Conservation (phyloP, 2,113 vertebrate genomes). For the Sylvietta virens region DNA sequence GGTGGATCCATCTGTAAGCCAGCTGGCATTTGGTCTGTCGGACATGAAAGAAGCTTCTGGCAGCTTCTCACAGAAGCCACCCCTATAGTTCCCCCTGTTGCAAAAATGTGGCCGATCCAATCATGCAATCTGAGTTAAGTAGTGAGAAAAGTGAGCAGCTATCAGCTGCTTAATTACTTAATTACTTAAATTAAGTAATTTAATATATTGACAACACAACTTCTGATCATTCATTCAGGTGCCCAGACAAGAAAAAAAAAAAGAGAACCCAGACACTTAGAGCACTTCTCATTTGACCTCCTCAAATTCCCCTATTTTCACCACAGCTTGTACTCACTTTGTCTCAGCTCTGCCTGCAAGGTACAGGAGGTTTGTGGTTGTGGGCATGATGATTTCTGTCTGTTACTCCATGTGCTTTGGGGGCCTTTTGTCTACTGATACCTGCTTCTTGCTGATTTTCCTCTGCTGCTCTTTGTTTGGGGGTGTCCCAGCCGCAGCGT, state of each 20-base stretch:
- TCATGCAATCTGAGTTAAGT: not conserved
- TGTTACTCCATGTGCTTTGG: not conserved
- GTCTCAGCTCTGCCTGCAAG: not conserved
- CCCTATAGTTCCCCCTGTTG: not conserved
- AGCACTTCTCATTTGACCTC: not conserved
- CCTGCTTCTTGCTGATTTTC: not conserved
- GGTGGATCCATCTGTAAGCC: not conserved
- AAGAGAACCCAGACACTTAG: not conserved
- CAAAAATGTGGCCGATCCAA: not conserved
- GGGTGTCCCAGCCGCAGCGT: not conserved
- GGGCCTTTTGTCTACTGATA: not conserved
- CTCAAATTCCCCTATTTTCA: not conserved
- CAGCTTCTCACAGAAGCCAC: not conserved
- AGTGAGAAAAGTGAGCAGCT: not conserved
- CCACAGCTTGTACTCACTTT: not conserved
- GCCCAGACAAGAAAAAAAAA: not conserved
- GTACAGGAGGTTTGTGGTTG: not conserved
- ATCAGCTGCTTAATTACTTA: too few relatives aligned
- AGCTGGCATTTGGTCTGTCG: not conserved
- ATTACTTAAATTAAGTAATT: too few relatives aligned
- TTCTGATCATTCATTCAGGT: not conserved
- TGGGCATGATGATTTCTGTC: not conserved
- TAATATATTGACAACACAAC: not conserved
- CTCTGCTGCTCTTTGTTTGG: not conserved
- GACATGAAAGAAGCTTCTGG: not conserved